phyloP scores from a whole-genome alignment of 1,140 invertebrate genomes.

The Drosophila kanapiae region DNA sequence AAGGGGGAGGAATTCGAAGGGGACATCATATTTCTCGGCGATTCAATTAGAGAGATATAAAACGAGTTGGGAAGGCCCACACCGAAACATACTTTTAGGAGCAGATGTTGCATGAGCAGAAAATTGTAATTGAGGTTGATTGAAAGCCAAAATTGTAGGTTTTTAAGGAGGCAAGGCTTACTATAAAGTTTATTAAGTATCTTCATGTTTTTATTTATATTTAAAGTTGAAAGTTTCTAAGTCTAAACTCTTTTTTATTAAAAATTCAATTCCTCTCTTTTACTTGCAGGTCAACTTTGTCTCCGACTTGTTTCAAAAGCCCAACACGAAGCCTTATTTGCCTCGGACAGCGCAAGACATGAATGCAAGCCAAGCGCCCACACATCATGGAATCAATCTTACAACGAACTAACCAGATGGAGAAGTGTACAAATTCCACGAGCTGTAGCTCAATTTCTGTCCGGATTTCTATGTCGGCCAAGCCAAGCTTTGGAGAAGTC shows the following conservation, averaged over 20 bases:
- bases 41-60: slow-evolving; percentile 46
- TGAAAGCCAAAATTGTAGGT: too few relatives aligned
- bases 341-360: slow-evolving; percentile 71
- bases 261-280: not conserved
- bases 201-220: not conserved
- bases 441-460: slow-evolving; percentile 41
- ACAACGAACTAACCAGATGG: slow-evolving; percentile 56
- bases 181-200: not conserved
- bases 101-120: not conserved
- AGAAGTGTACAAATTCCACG: slow-evolving; percentile 64
- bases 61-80: not conserved
- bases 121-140: not conserved
- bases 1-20: not conserved
- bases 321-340: slow-evolving; percentile 55
- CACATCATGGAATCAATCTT: slow-evolving; percentile 42
- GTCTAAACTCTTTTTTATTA: not conserved
- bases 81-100: slow-evolving; percentile 64
- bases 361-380: slow-evolving; percentile 3
- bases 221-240: not conserved
- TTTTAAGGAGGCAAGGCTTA: too few relatives aligned
- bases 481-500: slow-evolving; percentile 33
- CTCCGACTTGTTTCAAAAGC: slow-evolving; percentile 69
- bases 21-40: slow-evolving; percentile 19
- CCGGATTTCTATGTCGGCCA: slow-evolving; percentile 18
- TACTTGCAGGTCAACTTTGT: slow-evolving; percentile 78